Evolutionary conservation across 2,888 invertebrate genomes (phyloP), one percentile per base, ranked within the genome.

Genomic region (Ornithoptera alexandrae): DNA sequence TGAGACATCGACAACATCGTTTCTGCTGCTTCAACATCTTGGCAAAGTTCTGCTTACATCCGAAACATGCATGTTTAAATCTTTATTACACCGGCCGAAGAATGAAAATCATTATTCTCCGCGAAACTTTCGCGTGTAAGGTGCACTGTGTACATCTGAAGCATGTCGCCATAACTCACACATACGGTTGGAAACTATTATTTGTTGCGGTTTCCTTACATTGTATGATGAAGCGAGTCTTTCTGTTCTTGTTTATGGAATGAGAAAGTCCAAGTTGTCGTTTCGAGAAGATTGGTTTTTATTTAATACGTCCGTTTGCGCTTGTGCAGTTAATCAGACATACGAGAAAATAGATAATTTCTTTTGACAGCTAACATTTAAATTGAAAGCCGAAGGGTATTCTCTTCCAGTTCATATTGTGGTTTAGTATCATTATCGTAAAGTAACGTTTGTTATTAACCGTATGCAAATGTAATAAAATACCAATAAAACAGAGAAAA

Each of bases 141-240:
- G 57, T 42, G 71, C 78, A 71, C 18, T 72, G 82, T 74, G 83
- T 75, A 71, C 71, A 71, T 72, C 80, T 82, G 84, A 88, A 87
- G 86, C 86, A 84, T 85, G 83, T 80, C 79, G 86, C 85, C 87
- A 84, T 90, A 91, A 90, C 86, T 91, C 89, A 89, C 79, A 81
- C 77, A 81, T 84, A 84, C 84, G 83, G 87, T 86, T 89, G 85
- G 87, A 88, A 87, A 89, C 85, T 89, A 89, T 90, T 88, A 89
- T 87, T 86, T 89, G 87, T 83, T 90, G 91, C 78, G 91, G 91
- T 89, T 86, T 79, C 72, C 78, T 84, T 83, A 89, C 89, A 89
- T 85, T 89, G 90, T 87, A 85, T 83, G 81, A 82, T 83, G 76
- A 83, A 85, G 84, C 84, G 84, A 78, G 81, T 65, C 83, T 84